Evolutionary conservation across 2,113 vertebrate species (phyloP), one percentile per base, ranked within the genome.

Genomic region (Rynchops niger): DNA sequence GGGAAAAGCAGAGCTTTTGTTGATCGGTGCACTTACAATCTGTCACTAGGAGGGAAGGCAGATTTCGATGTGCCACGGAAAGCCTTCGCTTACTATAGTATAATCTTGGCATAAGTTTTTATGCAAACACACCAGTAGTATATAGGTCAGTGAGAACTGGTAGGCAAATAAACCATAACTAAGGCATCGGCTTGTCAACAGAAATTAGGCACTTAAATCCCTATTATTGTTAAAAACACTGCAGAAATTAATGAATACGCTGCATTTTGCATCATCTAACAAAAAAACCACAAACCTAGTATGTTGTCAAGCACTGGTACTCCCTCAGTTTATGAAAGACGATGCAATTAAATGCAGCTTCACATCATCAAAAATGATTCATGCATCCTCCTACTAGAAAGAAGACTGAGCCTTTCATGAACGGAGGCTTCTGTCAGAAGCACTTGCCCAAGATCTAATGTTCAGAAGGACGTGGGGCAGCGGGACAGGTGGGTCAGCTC

Each of bases 351-450:
- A 96, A 91, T 47, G 36, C 59, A 82, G 74, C 66, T 90, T 76
- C 84, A 82, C 70, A 82, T 91, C 84, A 94, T 82, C 93, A 80
- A 42, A 94, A 93, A 70, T 88, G 43, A 94, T 95, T 96, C 90
- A 88, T 5, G 7, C 29, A 53, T 65, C 62, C 87, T 93, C 49
- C 62, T 69, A 10, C 56, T 13, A 53, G 82, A 49, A 88, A 40
- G 49, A 34, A 65, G 58, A 42, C 50, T 11, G 47, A 95, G 56
- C 10, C 77, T 87, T 53, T 89, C 47, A 55, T 22, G 62, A 91
- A 26, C n/a, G 34, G 66, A 82, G 71, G n/a, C 47, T 94, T 84
- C 84, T 90, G 70, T 90, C 81, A 94, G 65, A 85, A 80, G 66
- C 62, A 90, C 70, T 93, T 94, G 73, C 38, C 67, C 74, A 61